Conservation (phyloP, 2,888 invertebrate genomes). For the Chironomus tentans region DNA sequence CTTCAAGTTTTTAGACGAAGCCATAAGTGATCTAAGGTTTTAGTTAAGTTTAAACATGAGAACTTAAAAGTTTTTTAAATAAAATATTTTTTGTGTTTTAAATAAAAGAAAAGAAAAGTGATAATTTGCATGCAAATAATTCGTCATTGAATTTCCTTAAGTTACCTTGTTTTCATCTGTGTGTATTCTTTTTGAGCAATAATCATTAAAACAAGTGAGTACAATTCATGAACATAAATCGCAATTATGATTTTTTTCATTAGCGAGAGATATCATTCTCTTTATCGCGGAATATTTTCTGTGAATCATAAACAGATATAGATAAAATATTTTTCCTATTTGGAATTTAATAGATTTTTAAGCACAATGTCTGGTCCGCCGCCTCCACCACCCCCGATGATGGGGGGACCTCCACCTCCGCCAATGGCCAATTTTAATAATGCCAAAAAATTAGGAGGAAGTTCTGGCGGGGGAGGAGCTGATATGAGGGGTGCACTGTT, state of each 20-base stretch:
- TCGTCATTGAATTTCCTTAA: neutral
- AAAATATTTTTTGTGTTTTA: neutral
- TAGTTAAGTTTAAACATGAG: neutral
- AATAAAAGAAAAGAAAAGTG: neutral
- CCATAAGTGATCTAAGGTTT: neutral
- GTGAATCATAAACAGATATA: neutral
- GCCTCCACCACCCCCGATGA: slow-evolving; percentile 54
- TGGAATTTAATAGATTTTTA: neutral
- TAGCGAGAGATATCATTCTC: too few species aligned
- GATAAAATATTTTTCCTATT: neutral
- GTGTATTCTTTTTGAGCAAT: neutral
- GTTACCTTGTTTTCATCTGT: neutral
- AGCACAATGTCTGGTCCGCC: slow-evolving; percentile 44
- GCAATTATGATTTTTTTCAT: too few species aligned
- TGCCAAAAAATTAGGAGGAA: slow-evolving; percentile 39
- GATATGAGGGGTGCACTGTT: slow-evolving; percentile 62
- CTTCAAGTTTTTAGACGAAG: neutral
- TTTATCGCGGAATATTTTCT: too few species aligned
- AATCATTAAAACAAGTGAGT: neutral
- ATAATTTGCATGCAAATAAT: neutral
- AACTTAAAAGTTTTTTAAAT: neutral
- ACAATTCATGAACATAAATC: neutral
- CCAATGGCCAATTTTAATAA: slow-evolving; percentile 44
- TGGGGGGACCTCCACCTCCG: slow-evolving; percentile 43
- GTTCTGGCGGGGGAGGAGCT: slow-evolving; percentile 28